Evolutionary conservation across 2,113 vertebrate genomes (phyloP).

Genomic region (Tragulus kanchil): DNA sequence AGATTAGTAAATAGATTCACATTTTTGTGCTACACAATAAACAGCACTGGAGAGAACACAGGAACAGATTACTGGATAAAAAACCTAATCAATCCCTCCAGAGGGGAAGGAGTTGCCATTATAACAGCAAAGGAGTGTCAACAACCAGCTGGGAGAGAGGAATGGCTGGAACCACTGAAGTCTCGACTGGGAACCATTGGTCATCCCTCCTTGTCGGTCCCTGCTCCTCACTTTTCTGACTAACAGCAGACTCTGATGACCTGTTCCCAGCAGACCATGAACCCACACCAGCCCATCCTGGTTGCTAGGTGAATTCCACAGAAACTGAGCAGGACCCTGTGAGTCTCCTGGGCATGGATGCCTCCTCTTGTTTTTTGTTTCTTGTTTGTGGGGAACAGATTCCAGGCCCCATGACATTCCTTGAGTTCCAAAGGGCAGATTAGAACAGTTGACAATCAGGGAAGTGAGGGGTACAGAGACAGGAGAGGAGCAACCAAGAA

Average conservation of each 20-base stretch:
- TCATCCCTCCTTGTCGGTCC: neutral
- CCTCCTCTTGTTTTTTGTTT: neutral
- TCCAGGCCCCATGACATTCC: neutral
- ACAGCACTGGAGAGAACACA: constrained; percentile 43
- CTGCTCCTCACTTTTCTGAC: neutral
- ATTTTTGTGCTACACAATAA: constrained; percentile 66
- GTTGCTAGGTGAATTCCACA: neutral
- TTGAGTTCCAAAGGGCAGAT: neutral
- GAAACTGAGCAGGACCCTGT: neutral
- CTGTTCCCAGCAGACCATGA: neutral
- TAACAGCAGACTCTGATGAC: neutral
- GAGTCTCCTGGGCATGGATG: neutral
- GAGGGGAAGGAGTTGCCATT: neutral
- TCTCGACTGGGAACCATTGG: neutral
- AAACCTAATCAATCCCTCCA: constrained; percentile 22
- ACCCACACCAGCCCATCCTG: neutral
- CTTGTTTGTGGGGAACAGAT: neutral
- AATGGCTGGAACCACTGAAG: accelerated
- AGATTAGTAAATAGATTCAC: constrained; percentile 76
- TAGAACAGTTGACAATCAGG: too few species aligned
- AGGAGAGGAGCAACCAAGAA: too few species aligned
- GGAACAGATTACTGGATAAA: constrained; percentile 52
- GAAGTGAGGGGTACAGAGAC: too few species aligned
- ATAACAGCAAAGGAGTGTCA: neutral
- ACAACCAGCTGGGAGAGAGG: neutral